A percentile compares a stretch with the other conserved stretches of the same genome.
phyloP scores from a whole-genome alignment of 2,113 vertebrate genomes.

The Pangasianodon gigas region DNA sequence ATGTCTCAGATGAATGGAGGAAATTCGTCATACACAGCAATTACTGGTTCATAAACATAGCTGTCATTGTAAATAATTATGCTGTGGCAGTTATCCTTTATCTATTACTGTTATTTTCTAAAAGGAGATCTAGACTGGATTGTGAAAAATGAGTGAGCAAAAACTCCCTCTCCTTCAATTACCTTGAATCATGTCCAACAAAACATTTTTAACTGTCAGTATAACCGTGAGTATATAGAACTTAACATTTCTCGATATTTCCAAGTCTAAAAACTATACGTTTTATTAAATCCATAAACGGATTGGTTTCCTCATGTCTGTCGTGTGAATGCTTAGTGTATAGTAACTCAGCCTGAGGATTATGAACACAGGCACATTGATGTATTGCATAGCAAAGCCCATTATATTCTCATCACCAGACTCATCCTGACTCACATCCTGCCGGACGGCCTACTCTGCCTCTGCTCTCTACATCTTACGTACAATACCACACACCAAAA shows the following conservation, averaged over 20 bases:
- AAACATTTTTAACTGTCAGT: neutral
- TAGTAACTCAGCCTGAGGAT: neutral
- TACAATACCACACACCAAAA: constrained; percentile 54
- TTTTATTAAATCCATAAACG: neutral
- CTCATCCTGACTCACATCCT: constrained; percentile 67
- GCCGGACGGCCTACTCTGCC: constrained; percentile 70
- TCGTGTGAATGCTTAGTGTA: neutral
- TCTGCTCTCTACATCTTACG: constrained; percentile 74
- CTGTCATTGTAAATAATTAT: constrained; percentile 28
- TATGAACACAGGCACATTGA: constrained; percentile 11
- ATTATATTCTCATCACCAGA: constrained; percentile 43
- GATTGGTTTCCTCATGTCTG: neutral
- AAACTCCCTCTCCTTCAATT: neutral
- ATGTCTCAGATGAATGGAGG: neutral
- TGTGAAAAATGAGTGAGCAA: neutral
- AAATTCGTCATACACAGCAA: constrained; percentile 12
- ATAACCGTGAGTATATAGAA: neutral
- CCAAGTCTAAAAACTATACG: neutral
- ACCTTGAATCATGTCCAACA: neutral
- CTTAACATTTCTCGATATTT: neutral
- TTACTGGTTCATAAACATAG: constrained; percentile 18
- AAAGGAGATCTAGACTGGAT: neutral
- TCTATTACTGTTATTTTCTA: constrained; percentile 11
- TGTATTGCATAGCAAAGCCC: neutral
- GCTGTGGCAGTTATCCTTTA: constrained; percentile 8